A percentile compares a stretch with the other conserved stretches of the same genome.
These are phyloP conservation scores for Mungos mungo DNA, from an alignment of 2,113 vertebrate species.

Conservation along the genomic window DNA sequence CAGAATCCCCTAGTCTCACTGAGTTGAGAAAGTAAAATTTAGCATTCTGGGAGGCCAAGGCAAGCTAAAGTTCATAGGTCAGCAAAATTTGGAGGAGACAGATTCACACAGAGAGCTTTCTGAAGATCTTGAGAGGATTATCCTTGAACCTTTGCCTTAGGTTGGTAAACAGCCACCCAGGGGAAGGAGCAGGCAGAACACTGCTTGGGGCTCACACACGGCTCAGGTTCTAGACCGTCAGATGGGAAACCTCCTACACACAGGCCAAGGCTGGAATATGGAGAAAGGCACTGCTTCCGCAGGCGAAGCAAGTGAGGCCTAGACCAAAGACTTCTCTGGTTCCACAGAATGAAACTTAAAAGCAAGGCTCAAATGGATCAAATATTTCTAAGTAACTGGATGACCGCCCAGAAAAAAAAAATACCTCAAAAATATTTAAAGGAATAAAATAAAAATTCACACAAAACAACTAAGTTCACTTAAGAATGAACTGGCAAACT, in stretches of 20 bases:
- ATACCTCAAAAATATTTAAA: neutral
- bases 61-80: neutral
- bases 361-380: neutral
- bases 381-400: neutral
- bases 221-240: neutral
- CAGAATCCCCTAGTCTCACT: neutral
- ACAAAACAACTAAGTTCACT: neutral
- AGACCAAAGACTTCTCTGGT: neutral
- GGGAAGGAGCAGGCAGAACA: neutral
- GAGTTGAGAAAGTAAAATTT: neutral
- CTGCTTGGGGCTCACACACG: neutral
- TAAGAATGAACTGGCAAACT: neutral
- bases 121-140: neutral
- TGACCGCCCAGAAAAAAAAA: neutral
- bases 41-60: neutral
- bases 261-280: neutral
- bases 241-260: neutral
- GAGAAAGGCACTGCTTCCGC: neutral
- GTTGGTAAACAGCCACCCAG: neutral
- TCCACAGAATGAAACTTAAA: neutral
- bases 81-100: neutral
- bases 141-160: neutral
- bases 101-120: neutral
- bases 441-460: neutral
- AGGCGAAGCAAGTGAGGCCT: neutral